Base-by-base conservation (phyloP, 2,888 invertebrate genomes). In the Nineta flava region DNA sequence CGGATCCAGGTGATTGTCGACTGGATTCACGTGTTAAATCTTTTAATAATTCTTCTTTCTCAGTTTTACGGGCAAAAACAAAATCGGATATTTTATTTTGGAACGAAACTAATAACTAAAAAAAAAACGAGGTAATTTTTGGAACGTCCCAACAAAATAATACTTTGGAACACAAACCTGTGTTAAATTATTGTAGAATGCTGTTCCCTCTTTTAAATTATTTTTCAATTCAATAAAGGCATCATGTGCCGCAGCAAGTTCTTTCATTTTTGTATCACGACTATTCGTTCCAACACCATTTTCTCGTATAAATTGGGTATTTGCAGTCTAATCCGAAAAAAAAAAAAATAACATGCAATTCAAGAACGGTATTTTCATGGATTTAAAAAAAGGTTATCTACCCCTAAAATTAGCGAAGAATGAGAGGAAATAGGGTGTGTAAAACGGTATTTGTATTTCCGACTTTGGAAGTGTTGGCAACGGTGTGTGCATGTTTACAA, bases 51-150 rank as follows among this genome's bases (percentile, higher is more conserved):
- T 99, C 99, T 59, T 99, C 99, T 67, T 97, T 97, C 69, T 99
- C 99, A 1, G 97, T 97, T 72, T 93, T 93, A 32, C 99, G 85
- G 38, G 99, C 99, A 71, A 99, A 99, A 67, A 94, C 94, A 69
- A 88, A 97, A 73, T 99, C 99, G 7, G 87, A 83, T 53, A 97
- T 90, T 71, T 97, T 97, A 70, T 88, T 94, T 75, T 99, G 99
- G 72, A 95, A 92, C 50, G 85, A 83, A 15, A 97, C 82, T 63
- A 99, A 72, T 60, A 99, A 70, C 76, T 94, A 76, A 48, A 62
- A 62, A 54, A 47, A 48, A 40, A 46, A 16, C 13, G 32, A 38
- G 15, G 6, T 31, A 17, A 34, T 31, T 46, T 10, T 6, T 17
- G 17, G n/a, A n/a, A n/a, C n/a, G n/a, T n/a, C n/a, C n/a, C 9